Base-by-base conservation (phyloP, 1,140 invertebrate species). In the Heliconius melpomene region DNA sequence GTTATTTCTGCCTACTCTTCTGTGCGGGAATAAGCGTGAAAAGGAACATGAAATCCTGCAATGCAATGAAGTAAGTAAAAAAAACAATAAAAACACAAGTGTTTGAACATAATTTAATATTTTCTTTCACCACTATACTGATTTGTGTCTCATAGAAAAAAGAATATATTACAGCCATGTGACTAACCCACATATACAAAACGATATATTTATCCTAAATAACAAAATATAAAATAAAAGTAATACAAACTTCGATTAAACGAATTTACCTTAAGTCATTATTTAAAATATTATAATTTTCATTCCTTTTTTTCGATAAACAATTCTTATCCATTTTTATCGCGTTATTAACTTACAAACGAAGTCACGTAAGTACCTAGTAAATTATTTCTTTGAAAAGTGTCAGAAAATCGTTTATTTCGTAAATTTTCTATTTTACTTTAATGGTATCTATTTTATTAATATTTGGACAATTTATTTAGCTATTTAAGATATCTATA, bases 101-200 rank as follows among this genome's bases (percentile, higher is more conserved):
- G 20, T 79, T 52, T 78, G 78, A 85, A 85, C 84, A 85, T 83
- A 83, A 83, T 85, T 83, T 83, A 83, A 83, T 85, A 84, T 80
- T 84, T 84, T 79, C 77, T 83, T 79, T 77, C 80, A 84, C 73
- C 77, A 74, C 83, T 82, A 84, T 83, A 83, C 74, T 81, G 83
- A 82, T 84, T 84, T 85, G 80, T 85, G 82, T 86, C 83, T 82
- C 82, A 79, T 83, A 85, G 76, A 85, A 86, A 84, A 52, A 85
- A 80, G 50, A 23, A 77, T 78, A 85, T 87, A 36, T 88, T 88
- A 89, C 88, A 86, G 86, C 81, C 82, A 76, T 78, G 83, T 78
- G 76, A 85, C 82, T 81, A 83, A 86, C 80, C 81, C 84, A 86
- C 84, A 76, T 73, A 79, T 81, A 80, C 82, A 85, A 77, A 84